Evolutionary conservation across 2,888 invertebrate species (phyloP).

Genomic region (Drosophila pseudotakahashii): DNA sequence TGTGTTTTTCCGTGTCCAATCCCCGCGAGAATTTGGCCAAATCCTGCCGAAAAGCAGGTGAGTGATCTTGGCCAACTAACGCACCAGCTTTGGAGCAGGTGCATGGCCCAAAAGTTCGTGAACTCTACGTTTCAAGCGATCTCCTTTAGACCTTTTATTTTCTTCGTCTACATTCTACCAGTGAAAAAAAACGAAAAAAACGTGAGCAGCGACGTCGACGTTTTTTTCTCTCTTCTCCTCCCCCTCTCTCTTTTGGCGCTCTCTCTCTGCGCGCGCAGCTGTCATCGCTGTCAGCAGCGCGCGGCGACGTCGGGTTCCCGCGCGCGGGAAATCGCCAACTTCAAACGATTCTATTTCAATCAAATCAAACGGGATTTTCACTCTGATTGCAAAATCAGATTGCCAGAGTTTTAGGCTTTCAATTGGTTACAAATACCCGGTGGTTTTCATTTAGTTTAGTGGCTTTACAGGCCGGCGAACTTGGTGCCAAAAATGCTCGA

Average conservation of each 20-base stretch:
- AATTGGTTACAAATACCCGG: constrained; percentile 28
- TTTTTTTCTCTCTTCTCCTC: constrained; percentile 39
- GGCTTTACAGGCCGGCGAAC: constrained; percentile 53
- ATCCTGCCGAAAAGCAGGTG: constrained; percentile 23
- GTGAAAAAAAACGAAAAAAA: constrained; percentile 22
- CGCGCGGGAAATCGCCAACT: constrained; percentile 82
- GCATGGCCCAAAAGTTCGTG: constrained; percentile 7
- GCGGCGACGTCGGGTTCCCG: constrained; percentile 74
- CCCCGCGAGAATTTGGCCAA: neutral
- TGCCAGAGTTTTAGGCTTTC: constrained; percentile 62
- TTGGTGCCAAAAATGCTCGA: constrained; percentile 66
- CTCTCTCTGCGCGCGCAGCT: constrained; percentile 67
- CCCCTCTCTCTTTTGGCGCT: constrained; percentile 29
- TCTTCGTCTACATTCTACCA: constrained; percentile 7
- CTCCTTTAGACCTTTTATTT: constrained; percentile 39
- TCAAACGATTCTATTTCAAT: constrained; percentile 62
- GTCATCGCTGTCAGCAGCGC: constrained; percentile 55
- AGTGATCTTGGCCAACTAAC: constrained; percentile 7
- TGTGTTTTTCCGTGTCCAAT: constrained; percentile 43
- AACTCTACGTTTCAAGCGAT: neutral
- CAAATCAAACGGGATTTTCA: constrained; percentile 66
- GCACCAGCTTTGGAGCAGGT: constrained; percentile 6
- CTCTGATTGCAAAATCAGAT: constrained; percentile 69
- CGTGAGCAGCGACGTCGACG: constrained; percentile 42
- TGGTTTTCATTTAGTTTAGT: constrained; percentile 60